Base-by-base conservation (phyloP, 2,797 vertebrate genomes). In the Pampus argenteus region DNA sequence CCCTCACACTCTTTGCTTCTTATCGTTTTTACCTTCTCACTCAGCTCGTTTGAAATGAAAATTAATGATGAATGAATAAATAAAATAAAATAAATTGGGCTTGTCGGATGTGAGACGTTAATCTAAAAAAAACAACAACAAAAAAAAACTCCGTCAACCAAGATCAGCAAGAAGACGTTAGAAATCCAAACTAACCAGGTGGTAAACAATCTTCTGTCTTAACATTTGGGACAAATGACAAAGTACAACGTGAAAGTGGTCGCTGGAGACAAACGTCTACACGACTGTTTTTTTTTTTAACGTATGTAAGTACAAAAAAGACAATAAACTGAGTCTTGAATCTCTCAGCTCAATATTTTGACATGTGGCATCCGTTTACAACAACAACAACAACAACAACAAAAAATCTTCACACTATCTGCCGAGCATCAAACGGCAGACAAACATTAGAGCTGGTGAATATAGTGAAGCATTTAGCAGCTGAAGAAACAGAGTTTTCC, bases 281-380 rank as follows among this genome's bases (percentile, higher is more conserved):
- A 14, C 2, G 34, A 11, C n/a, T 18, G 34, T 2, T 36, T 36
- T n/a, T n/a, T n/a, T n/a, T n/a, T n/a, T n/a, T n/a, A n/a, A n/a
- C n/a, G n/a, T n/a, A n/a, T n/a, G n/a, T n/a, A n/a, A n/a, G n/a
- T n/a, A n/a, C n/a, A n/a, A n/a, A n/a, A n/a, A n/a, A n/a, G n/a
- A n/a, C n/a, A 26, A 26, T 26, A 5, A 26, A 5, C 26, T 26
- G 26, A 26, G 26, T 66, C 26, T 47, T 36, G 42, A 22, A 10
- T 26, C 42, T 56, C 49, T 64, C 45, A 42, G 52, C 25, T 47
- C 1, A 2, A 18, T 64, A 34, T 66, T 66, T 62, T 31, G 23
- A 4, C 15, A 42, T 4, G 18, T 18, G 6, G 15, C 15, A 42
- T 15, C 17, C 7, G 40, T 44, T 44, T 44, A 18, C 17, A 44